Evolutionary conservation across 2,888 invertebrate species (phyloP).

Genomic region (Drosophila lutescens): DNA sequence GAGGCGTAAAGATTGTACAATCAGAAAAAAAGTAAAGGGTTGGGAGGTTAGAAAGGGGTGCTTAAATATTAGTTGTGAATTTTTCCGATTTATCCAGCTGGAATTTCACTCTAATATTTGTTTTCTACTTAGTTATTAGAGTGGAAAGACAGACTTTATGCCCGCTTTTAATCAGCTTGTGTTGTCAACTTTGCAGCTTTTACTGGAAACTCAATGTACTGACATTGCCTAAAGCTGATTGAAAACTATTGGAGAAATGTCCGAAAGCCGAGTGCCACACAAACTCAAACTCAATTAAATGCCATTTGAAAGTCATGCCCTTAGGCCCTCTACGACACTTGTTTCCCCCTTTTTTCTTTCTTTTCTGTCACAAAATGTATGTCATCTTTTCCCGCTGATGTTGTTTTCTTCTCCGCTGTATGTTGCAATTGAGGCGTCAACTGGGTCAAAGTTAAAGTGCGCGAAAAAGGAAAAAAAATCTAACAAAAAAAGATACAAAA

Average conservation of each 20-base stretch:
- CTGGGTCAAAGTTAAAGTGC: slow-evolving; percentile 75
- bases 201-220: background rate
- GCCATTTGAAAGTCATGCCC: slow-evolving; percentile 61
- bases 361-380: slow-evolving; percentile 18
- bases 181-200: background rate
- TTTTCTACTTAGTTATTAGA: slow-evolving; percentile 10
- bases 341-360: slow-evolving; percentile 5
- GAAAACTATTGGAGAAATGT: slow-evolving; percentile 11
- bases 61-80: background rate
- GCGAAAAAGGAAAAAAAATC: background rate
- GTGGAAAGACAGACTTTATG: slow-evolving; percentile 13
- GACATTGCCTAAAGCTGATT: slow-evolving; percentile 12
- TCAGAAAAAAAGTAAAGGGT: slow-evolving; percentile 1
- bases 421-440: slow-evolving; percentile 75
- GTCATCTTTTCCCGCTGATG: slow-evolving; percentile 46
- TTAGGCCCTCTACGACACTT: slow-evolving; percentile 26
- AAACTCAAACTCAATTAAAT: slow-evolving; percentile 64
- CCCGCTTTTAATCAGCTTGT: slow-evolving; percentile 14
- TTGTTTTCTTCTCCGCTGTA: slow-evolving; percentile 17
- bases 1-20: slow-evolving; percentile 16
- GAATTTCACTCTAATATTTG: slow-evolving; percentile 4
- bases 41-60: background rate
- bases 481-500: background rate
- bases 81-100: slow-evolving; percentile 18
- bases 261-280: slow-evolving; percentile 22